Evolutionary conservation across 2,797 vertebrate genomes (phyloP).

Genomic region (Muscicapa comitata): DNA sequence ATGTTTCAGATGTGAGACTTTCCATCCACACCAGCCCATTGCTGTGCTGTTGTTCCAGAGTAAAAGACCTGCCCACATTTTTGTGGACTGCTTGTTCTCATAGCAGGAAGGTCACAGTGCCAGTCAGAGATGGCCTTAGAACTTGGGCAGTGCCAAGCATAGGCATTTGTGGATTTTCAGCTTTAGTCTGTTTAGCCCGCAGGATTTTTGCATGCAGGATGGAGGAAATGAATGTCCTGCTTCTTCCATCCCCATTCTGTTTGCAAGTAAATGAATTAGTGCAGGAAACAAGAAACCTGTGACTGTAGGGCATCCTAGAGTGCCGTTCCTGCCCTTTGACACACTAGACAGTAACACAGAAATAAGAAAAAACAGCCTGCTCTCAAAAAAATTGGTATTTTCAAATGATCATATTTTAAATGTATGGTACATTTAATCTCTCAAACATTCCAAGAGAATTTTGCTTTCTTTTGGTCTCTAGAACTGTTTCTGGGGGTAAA

Average conservation of each 20-base stretch:
- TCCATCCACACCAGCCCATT: neutral
- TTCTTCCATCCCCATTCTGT: neutral
- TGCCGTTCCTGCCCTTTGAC: neutral
- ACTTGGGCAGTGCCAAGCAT: neutral
- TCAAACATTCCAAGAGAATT: neutral
- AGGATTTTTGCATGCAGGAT: neutral
- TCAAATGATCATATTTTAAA: neutral
- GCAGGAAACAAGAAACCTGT: neutral
- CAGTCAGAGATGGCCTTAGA: neutral
- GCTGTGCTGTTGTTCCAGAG: neutral
- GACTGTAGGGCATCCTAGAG: neutral
- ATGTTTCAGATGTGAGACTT: constrained; percentile 14
- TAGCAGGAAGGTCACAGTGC: neutral
- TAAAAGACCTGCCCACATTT: neutral
- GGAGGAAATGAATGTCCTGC: neutral
- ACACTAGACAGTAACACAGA: neutral
- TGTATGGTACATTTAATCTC: constrained; percentile 21
- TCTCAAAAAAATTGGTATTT: neutral
- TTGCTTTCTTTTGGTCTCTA: constrained; percentile 31
- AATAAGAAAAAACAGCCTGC: neutral
- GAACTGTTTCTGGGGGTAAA: neutral
- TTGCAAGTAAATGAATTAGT: neutral
- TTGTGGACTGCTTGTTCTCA: neutral
- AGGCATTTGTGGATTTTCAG: neutral
- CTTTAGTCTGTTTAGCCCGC: neutral